Conservation (phyloP, 1,140 invertebrate genomes). For the Platyscapa corneri region DNA sequence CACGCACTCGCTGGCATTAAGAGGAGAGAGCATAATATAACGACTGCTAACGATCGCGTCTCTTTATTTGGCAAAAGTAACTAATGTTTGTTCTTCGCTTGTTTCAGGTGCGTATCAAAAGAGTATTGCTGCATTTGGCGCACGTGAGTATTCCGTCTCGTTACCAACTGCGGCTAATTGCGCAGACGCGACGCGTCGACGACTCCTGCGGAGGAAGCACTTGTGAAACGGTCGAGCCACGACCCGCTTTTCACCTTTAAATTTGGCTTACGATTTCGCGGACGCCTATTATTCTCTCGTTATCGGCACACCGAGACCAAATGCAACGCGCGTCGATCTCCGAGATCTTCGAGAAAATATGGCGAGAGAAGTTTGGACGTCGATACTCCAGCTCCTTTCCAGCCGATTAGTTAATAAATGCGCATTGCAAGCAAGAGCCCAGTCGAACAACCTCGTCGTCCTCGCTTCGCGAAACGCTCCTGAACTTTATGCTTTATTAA, state of each 20-base stretch:
- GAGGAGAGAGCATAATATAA: not conserved
- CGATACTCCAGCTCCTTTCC: conserved; percentile 11
- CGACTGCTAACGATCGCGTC: no score
- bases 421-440: not conserved
- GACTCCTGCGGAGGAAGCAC: no score
- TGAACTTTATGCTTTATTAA: conserved; percentile 32
- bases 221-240: no score
- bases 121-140: not conserved
- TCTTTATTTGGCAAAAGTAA: not conserved
- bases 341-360: not conserved
- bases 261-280: not conserved
- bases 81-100: not conserved
- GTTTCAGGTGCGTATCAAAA: not conserved
- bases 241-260: not conserved
- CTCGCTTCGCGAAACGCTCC: not conserved
- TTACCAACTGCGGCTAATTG: no score
- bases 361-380: conserved; percentile 19
- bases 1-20: not conserved
- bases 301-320: not conserved
- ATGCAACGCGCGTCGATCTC: not conserved
- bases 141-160: not conserved
- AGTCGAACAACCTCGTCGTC: not conserved
- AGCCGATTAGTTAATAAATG: conserved; percentile 36
- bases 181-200: no score
- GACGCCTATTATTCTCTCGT: not conserved